These are phyloP conservation scores for Cephonodes hylas DNA, from an alignment of 2,888 invertebrate species.

Conservation along the genomic window DNA sequence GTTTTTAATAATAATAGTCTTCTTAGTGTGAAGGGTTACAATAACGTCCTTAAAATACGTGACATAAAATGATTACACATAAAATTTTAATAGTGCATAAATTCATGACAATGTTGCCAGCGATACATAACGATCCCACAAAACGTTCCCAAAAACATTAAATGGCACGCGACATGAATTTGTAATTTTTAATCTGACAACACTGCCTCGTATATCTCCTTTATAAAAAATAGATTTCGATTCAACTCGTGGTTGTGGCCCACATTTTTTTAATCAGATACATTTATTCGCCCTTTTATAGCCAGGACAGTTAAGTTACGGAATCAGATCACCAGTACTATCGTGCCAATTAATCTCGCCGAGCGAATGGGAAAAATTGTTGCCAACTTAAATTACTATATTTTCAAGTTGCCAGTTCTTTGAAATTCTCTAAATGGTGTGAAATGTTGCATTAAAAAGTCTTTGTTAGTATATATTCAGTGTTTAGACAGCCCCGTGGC, in stretches of 20 bases:
- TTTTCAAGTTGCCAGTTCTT: neutral
- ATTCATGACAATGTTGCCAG: neutral
- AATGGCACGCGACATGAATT: constrained; percentile 22
- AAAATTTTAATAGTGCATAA: too few species aligned
- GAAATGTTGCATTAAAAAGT: neutral
- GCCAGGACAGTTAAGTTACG: constrained; percentile 8
- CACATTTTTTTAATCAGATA: constrained; percentile 30
- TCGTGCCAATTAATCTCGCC: neutral
- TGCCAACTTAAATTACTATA: neutral
- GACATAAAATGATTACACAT: too few species aligned
- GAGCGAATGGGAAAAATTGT: neutral
- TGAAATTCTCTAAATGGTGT: neutral
- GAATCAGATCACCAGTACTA: constrained; percentile 9
- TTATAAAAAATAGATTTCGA: constrained; percentile 24
- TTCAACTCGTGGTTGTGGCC: constrained; percentile 31
- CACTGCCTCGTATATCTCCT: constrained; percentile 16
- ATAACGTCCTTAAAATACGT: too few species aligned
- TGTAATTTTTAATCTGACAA: constrained; percentile 13
- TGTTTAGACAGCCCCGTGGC: too few species aligned
- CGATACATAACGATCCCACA: neutral
- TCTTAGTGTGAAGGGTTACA: too few species aligned
- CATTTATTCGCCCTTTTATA: constrained; percentile 19
- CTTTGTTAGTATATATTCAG: neutral
- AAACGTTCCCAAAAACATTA: constrained; percentile 16
- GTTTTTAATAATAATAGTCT: too few species aligned